Percentiles rank a stretch among this genome's conserved stretches.
Conservation (phyloP, 1,140 invertebrate genomes). For the Camponotus vicinus region DNA sequence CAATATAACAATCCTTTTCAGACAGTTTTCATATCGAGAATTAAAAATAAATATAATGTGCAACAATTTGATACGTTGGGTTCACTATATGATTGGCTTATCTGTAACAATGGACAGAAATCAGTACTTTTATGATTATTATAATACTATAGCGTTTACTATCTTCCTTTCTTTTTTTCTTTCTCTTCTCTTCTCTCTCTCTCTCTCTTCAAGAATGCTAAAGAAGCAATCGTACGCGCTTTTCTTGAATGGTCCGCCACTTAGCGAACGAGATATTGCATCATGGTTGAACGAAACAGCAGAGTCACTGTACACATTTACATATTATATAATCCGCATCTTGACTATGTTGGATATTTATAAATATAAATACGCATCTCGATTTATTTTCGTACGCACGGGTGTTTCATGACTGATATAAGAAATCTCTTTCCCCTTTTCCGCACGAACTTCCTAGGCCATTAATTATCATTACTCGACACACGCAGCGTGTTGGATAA, state of each 20-base stretch:
- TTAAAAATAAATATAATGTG: neutral
- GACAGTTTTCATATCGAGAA: neutral
- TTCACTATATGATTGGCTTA: neutral
- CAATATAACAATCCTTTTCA: neutral
- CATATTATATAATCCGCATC: constrained; percentile 35
- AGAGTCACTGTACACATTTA: constrained; percentile 22
- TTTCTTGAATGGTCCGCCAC: constrained; percentile 41
- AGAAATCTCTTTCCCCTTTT: constrained; percentile 69
- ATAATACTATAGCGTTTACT: neutral
- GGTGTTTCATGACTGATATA: constrained; percentile 57
- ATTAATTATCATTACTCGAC: constrained; percentile 76
- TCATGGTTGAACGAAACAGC: constrained; percentile 58
- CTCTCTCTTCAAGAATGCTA: neutral
- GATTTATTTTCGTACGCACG: constrained; percentile 13
- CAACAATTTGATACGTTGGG: neutral
- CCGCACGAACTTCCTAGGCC: constrained; percentile 69
- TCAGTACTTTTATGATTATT: neutral
- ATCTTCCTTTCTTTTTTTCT: neutral
- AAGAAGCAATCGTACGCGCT: neutral
- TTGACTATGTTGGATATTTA: constrained; percentile 22
- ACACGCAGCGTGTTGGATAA: constrained; percentile 68
- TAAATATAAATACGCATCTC: constrained; percentile 58
- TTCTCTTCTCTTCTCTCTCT: too few relatives aligned
- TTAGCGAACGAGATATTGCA: constrained; percentile 44
- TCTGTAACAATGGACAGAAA: neutral